A percentile compares a stretch with the other conserved stretches of the same genome.
Evolutionary conservation across 2,797 vertebrate species (phyloP).

Genomic region (Eptatretus atami): DNA sequence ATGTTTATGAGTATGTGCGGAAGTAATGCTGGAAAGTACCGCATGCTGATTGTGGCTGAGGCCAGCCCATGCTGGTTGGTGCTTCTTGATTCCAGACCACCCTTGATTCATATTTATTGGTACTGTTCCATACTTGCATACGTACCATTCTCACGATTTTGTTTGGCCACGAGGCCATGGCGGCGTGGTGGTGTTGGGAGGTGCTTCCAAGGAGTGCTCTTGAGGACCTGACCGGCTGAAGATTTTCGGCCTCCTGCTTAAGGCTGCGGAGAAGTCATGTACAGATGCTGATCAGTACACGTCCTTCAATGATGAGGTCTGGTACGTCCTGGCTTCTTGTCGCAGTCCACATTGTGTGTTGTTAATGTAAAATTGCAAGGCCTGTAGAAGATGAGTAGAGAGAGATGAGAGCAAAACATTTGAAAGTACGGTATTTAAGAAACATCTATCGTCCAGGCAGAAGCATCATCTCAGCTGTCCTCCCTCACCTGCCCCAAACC

Average conservation of each 20-base stretch:
- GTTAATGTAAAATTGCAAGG: no score
- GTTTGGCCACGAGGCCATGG: slow-evolving; percentile 46
- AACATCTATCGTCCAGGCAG: no score
- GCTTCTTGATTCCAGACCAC: slow-evolving; percentile 5
- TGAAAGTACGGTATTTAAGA: no score
- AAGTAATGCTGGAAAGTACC: slow-evolving; percentile 87
- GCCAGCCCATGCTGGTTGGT: slow-evolving; percentile 89
- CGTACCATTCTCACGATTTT: not conserved
- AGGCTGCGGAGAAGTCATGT: slow-evolving; percentile 97
- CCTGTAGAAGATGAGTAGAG: no score
- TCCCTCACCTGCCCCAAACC: no score
- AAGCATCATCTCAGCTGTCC: no score
- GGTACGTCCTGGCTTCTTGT: slow-evolving; percentile 19
- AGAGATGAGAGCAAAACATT: no score
- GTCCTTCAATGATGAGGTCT: slow-evolving; percentile 93
- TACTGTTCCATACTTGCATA: not conserved
- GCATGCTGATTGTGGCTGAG: slow-evolving; percentile 88
- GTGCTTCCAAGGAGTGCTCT: slow-evolving; percentile 88
- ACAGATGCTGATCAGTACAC: slow-evolving; percentile 99
- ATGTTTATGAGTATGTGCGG: slow-evolving; percentile 88
- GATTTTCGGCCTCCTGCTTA: slow-evolving; percentile 89
- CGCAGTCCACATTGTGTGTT: no score
- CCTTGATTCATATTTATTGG: slow-evolving; percentile 7
- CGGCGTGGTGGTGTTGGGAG: slow-evolving; percentile 78
- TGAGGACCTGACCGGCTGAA: slow-evolving; percentile 87